Base-by-base conservation (phyloP, 2,888 invertebrate species). In the Saturnia japonica region DNA sequence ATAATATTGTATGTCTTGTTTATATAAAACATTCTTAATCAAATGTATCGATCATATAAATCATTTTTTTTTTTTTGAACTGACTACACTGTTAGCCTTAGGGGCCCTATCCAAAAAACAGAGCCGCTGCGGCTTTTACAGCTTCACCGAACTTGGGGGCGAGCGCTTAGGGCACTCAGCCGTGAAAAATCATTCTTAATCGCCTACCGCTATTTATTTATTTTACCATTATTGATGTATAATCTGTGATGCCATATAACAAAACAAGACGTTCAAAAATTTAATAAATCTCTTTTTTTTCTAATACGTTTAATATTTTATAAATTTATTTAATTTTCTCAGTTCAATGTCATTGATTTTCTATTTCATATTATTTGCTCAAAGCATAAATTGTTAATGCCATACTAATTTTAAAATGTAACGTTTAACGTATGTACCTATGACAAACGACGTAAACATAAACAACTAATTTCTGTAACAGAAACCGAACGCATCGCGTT, bases 401-500 rank as follows among this genome's bases (percentile, higher is more conserved):
- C 4, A 11, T 19, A 54, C 9, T 34, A 4, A 16, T 62, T 43
- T 45, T 45, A n/a, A 43, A 34, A 34, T 2, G 16, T 28, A 51
- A 51, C 1, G n/a, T n/a, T n/a, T n/a, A n/a, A n/a, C n/a, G n/a
- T n/a, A n/a, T n/a, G n/a, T 60, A 0, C 7, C 43, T 19, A 19
- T 6, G 19, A 51, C 34, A 34, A 60, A 60, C 14, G 28, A 12
- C 28, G 28, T 60, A 60, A 60, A 60, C 12, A 28, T 60, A 60
- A 60, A 60, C 12, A 28, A 25, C 14, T 28, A 14, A 25, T 40
- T 40, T 64, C 22, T 25, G 51, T 40, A 14, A 8, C 54, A 25
- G 25, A 28, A 14, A 66, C 40, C 19, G 70, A 67, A 70, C 70
- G 66, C 70, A 66, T 25, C 19, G 14, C 40, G n/a, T 70, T 70